These are phyloP conservation scores for Gopherus flavomarginatus DNA, from an alignment of 2,113 vertebrate species.

Conservation along the genomic window DNA sequence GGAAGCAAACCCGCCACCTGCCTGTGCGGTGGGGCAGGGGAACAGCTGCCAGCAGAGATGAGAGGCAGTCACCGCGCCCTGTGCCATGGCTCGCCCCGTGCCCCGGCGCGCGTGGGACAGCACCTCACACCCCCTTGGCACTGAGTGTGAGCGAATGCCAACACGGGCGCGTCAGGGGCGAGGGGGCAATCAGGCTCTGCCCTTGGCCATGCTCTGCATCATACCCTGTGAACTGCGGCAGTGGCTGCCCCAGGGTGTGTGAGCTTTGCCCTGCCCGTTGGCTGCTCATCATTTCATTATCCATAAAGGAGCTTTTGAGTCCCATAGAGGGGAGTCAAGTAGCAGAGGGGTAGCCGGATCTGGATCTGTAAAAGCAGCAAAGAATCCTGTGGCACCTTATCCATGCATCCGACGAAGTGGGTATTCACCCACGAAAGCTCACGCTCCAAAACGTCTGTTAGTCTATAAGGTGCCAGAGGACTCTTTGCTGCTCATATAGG, in stretches of 20 bases:
- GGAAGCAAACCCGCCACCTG: not conserved
- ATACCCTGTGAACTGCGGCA: no score
- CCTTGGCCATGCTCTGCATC: not conserved
- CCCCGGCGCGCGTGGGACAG: not conserved
- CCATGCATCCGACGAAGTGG: no score
- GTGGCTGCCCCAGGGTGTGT: not conserved
- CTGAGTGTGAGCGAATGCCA: fast-evolving
- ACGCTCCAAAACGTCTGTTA: no score
- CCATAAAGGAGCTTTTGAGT: not conserved
- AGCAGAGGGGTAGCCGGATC: no score
- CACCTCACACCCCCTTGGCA: not conserved
- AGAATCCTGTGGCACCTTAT: no score
- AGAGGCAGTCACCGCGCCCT: no score
- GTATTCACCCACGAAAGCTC: no score
- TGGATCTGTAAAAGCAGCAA: no score
- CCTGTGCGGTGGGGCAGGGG: no score
- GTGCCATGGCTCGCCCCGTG: no score
- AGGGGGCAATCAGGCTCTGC: not conserved
- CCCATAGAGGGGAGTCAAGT: not conserved
- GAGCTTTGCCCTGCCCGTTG: fast-evolving
- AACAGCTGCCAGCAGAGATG: no score
- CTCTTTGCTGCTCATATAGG: not conserved
- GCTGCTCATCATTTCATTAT: not conserved
- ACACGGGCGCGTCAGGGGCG: not conserved
- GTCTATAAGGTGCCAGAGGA: no score